Percentiles rank a stretch among this genome's conserved stretches.
Conservation (phyloP, 2,797 vertebrate species). For the Aplochiton taeniatus region DNA sequence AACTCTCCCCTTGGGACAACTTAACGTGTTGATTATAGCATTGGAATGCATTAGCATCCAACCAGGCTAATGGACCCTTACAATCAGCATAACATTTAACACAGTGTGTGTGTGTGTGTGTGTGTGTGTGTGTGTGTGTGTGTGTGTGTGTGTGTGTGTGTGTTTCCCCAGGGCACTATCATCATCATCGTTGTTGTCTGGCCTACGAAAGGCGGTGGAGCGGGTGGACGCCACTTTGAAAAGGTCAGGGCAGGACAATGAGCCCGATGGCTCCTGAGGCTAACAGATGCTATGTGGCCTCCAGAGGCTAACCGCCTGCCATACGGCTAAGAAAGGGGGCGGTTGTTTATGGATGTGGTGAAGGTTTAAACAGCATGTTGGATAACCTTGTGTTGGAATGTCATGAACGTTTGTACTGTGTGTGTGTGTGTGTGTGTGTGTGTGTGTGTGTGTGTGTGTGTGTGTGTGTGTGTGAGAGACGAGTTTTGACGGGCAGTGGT, state of each 20-base stretch:
- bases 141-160: background rate
- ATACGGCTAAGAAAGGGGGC: conserved; percentile 38
- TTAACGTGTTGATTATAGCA: too few relatives aligned
- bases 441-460: too few relatives aligned
- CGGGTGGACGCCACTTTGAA: conserved; percentile 30
- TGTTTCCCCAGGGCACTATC: background rate
- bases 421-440: too few relatives aligned
- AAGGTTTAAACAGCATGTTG: too few relatives aligned
- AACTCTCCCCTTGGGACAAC: too few relatives aligned
- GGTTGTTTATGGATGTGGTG: conserved; percentile 30
- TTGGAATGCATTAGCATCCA: conserved; percentile 38
- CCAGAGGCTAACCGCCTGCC: conserved; percentile 45
- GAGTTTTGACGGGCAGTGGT: conserved; percentile 27
- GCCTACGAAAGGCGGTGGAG: conserved; percentile 38
- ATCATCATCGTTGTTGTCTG: conserved; percentile 2
- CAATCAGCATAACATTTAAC: conserved; percentile 2
- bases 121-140: background rate
- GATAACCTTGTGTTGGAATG: too few relatives aligned
- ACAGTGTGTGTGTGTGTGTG: background rate
- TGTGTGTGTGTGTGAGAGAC: background rate
- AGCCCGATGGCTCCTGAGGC: conserved; percentile 52
- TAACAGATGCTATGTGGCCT: conserved; percentile 41
- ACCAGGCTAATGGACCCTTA: conserved; percentile 10
- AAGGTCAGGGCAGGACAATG: conserved; percentile 53
- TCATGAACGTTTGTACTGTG: too few relatives aligned